A percentile compares a stretch with the other conserved stretches of the same genome.
These are phyloP conservation scores for Pseudocheirus occidentalis DNA, from an alignment of 2,797 vertebrate species.

Conservation along the genomic window DNA sequence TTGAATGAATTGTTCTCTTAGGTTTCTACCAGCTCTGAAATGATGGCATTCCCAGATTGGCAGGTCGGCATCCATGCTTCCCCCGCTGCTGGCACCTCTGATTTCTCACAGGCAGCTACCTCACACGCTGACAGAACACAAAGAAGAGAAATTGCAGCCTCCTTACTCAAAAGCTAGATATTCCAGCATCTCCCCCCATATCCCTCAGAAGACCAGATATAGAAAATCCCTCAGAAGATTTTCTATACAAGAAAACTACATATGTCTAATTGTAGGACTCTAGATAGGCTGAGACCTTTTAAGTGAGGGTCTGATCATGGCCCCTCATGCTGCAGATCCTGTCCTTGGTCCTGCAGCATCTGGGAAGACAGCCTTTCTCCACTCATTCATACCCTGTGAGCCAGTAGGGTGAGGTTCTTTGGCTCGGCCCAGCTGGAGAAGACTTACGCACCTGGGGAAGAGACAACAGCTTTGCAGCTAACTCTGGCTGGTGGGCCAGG, in stretches of 20 bases:
- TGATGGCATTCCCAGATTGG: background rate
- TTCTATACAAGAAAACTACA: too few species aligned
- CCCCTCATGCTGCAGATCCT: background rate
- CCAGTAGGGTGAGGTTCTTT: background rate
- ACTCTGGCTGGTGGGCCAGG: background rate
- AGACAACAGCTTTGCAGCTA: background rate
- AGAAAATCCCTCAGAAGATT: background rate
- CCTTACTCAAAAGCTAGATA: background rate
- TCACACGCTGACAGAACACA: background rate
- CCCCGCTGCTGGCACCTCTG: background rate
- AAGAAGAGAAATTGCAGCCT: background rate
- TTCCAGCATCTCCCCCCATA: background rate
- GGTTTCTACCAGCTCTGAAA: background rate
- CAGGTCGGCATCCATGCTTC: background rate
- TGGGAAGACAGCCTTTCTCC: background rate
- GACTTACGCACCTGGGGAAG: background rate
- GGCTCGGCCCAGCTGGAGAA: background rate
- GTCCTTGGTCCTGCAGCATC: background rate
- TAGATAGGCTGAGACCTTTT: background rate
- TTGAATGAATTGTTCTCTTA: background rate
- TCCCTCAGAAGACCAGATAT: background rate
- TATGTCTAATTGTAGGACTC: background rate
- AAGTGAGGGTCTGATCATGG: background rate
- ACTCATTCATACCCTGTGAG: background rate
- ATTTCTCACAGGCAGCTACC: background rate